These are phyloP conservation scores for Paracanthobrama guichenoti DNA, from an alignment of 2,113 vertebrate genomes.

Conservation along the genomic window DNA sequence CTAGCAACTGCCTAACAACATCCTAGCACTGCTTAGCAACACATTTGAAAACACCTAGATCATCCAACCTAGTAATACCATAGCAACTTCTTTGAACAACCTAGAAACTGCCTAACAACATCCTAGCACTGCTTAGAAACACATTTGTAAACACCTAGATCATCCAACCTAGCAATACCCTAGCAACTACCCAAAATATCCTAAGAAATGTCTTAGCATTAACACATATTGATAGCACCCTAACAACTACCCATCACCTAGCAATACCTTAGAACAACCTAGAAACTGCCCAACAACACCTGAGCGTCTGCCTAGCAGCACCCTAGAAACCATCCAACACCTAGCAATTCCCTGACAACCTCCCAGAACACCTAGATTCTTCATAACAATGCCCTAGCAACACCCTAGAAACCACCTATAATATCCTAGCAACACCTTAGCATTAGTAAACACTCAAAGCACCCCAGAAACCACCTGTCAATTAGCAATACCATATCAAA, in stretches of 20 bases:
- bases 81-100: too few relatives aligned
- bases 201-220: not conserved
- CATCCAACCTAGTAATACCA: too few relatives aligned
- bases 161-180: too few relatives aligned
- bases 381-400: not conserved
- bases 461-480: not conserved
- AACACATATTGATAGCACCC: too few relatives aligned
- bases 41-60: too few relatives aligned
- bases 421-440: not conserved
- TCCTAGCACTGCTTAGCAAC: not conserved
- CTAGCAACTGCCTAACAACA: not conserved
- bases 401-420: not conserved
- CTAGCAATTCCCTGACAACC: not conserved
- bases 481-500: not conserved
- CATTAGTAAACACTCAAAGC: not conserved
- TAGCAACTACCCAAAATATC: not conserved
- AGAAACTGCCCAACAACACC: too few relatives aligned
- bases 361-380: not conserved
- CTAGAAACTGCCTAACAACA: too few relatives aligned
- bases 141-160: too few relatives aligned
- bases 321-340: not conserved
- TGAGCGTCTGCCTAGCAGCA: not conserved
- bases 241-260: too few relatives aligned
- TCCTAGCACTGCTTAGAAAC: too few relatives aligned
- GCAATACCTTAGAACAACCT: too few relatives aligned